Evolutionary conservation across 2,797 vertebrate species (phyloP).

Genomic region (Sebastolobus alascanus): DNA sequence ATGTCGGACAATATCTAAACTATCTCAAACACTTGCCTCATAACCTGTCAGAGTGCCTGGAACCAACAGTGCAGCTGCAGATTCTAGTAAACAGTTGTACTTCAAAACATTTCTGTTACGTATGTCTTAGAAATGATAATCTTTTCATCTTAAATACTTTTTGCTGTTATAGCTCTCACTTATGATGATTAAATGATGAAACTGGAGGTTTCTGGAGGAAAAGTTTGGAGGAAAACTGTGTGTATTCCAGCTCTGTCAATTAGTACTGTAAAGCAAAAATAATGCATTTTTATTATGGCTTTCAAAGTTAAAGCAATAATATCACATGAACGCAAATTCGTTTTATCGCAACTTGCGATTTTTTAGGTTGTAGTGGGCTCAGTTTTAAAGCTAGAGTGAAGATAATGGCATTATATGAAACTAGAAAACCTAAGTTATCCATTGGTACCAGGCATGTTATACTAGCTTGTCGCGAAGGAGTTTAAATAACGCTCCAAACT

Average conservation of each 20-base stretch:
- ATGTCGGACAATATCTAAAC: conserved; percentile 49
- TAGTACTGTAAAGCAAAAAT: not conserved
- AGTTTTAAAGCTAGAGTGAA: no score
- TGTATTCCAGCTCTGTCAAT: not conserved
- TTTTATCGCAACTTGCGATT: no score
- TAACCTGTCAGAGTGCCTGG: conserved; percentile 43
- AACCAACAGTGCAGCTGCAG: conserved; percentile 33
- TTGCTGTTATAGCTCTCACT: not conserved
- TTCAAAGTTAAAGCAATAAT: no score
- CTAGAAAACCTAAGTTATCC: no score
- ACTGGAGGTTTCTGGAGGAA: no score
- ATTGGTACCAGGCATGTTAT: no score
- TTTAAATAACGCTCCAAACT: no score
- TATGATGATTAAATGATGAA: not conserved
- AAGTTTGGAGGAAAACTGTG: not conserved
- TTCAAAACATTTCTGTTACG: not conserved
- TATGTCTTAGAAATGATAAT: no score
- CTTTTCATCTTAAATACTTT: not conserved
- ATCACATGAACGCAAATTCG: no score
- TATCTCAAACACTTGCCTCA: conserved; percentile 66
- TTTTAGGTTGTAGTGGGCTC: no score
- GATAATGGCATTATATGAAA: no score
- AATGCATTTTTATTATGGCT: not conserved
- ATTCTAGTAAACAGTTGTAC: not conserved
- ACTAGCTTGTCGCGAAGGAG: no score